Base-by-base conservation (phyloP, 1,140 invertebrate species). In the Drosophila bipectinata region DNA sequence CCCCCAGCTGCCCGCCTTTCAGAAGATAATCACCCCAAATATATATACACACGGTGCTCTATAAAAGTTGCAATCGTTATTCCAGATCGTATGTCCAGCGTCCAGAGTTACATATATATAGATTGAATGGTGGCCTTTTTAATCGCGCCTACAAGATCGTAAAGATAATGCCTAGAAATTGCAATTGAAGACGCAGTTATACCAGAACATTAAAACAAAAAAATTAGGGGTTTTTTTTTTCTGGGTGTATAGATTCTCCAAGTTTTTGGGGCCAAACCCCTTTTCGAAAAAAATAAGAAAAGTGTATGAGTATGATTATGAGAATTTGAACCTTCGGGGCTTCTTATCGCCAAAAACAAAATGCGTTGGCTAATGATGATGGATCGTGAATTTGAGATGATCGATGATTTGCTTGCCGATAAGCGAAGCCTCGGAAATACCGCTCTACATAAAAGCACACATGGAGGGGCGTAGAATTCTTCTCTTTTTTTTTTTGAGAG, bases 331-430 rank as follows among this genome's bases (percentile, higher is more conserved):
- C 18, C 37, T 55, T 44, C 14, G 12, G 28, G 69, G 44, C 18
- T 37, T 51, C 79, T 82, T 82, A 82, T 82, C 79, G 63, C 15
- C 30, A 14, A 9, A 39, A 21, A 32, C 39, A 21, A 76, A 76
- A 76, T 68, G 56, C 64, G 64, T 71, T 62, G 66, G 39, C 79
- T 87, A 87, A 87, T 87, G 83, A 87, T 87, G 83, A 87, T 88
- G 83, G 83, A 87, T 87, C 83, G 84, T 87, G 76, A 87, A 79
- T 88, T 83, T 77, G 83, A 88, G 83, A 88, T 87, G 83, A 87
- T 87, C 83, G 83, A 87, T 87, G 83, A 87, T 88, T 87, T 77
- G 78, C 72, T 39, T 59, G 41, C 6, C 61, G 79, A 88, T 87
- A 83, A 88, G 30, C n/a, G 45, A 44, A 48, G 41, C 48, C 62